Evolutionary conservation across 2,113 vertebrate species (phyloP), one percentile per base, ranked within the genome.

Genomic region (Pogonocichla stellata): DNA sequence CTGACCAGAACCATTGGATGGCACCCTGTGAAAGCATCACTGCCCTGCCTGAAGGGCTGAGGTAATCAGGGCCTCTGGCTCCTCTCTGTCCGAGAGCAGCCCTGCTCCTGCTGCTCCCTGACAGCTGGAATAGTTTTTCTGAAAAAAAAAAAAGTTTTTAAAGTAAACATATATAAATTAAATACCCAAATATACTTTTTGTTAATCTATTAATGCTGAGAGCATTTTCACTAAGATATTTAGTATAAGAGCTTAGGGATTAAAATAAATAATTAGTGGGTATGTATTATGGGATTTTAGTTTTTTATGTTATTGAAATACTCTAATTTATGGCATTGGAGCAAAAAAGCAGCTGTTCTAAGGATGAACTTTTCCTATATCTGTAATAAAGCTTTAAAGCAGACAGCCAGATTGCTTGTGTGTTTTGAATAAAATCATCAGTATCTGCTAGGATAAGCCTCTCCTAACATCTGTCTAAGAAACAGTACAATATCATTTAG

Each of bases 391-490:
- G 14, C 0, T 81, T 57, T 79, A 42, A 90, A 93, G 50, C 29
- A 88, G 12, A 5, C 54, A 75, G 17, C 14, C 47, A 80, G 45
- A 92, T 64, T 93, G 24, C 12, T 75, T 85, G 18, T 5, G 0
- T 80, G 45, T 87, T 81, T 94, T 83, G 79, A 64, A 73, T 40
- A 28, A 95, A 96, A 83, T 78, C n/a, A 43, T 87, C 66, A 81
- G 10, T 72, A 92, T 73, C 16, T 92, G 43, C 48, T 87, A 88
- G 65, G 40, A 79, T 88, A 80, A 86, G 3, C 18, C 22, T 95
- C 26, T 75, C 12, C 31, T 33, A 81, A 67, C 28, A 80, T 80
- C 74, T 83, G 75, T 62, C 67, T 65, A 94, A 80, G 71, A 94
- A 88, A 86, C 42, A 78, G 38, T 38, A 45, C 6, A 60, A 28